Evolutionary conservation across 2,113 vertebrate genomes (phyloP), one percentile per base, ranked within the genome.

Genomic region (Ahaetulla prasina): DNA sequence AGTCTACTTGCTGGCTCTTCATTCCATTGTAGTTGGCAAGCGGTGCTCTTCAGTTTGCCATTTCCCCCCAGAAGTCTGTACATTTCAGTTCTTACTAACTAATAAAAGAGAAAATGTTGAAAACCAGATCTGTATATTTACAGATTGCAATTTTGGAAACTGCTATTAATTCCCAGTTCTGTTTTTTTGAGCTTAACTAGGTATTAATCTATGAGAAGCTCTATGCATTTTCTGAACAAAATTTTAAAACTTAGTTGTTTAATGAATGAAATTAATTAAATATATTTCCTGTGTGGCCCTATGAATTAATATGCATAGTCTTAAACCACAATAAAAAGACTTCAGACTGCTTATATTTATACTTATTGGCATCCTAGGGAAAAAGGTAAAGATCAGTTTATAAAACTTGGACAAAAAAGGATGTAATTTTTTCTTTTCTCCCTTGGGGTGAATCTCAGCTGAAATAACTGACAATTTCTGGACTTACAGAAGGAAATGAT

Each of bases 401-500:
- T 97, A 97, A 97, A 98, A 97, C 94, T 94, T 97, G 95, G 94
- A 96, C 94, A 96, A 97, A 97, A 94, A 97, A 97, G 96, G 95
- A 97, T 96, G 96, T 97, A 97, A 96, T 95, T 96, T 96, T 97
- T 97, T 97, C 96, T 96, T 3, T 95, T 95, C 45, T 97, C 97
- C 95, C 97, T 95, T 95, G 97, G 97, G 97, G 68, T 91, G 80
- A 95, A 95, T 97, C 93, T 97, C 94, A 93, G 97, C 97, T 98
- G 97, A 97, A 97, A 97, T 97, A 97, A 98, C 96, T 97, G 97
- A 98, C 98, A 98, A 97, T 96, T 97, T 97, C 96, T 97, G 96
- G 97, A 97, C 96, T 96, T 96, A 95, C 94, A 85, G 95, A 97
- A 98, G 98, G 98, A 98, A 98, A 98, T 97, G 97, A 98, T 98